phyloP scores from a whole-genome alignment of 2,888 invertebrate species.

The Onthophagus sagittarius region DNA sequence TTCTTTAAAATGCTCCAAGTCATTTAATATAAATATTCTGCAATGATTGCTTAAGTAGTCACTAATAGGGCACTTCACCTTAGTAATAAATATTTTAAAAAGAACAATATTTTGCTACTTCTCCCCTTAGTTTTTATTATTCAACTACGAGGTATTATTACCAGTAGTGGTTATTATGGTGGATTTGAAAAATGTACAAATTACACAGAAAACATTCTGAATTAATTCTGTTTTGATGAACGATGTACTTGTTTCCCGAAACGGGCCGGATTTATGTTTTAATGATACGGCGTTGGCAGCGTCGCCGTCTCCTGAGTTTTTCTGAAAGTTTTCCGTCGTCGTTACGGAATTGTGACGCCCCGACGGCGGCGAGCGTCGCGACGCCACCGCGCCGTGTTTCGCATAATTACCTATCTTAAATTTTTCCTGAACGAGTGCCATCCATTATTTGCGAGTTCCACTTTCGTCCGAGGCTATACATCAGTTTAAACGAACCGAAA shows the following conservation, averaged over 20 bases:
- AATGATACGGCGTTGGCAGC: background rate
- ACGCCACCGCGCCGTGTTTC: background rate
- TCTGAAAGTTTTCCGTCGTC: slow-evolving; percentile 3
- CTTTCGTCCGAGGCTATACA: background rate
- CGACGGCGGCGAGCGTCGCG: background rate
- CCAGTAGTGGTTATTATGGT: slow-evolving; percentile 4
- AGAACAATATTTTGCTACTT: background rate
- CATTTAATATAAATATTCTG: no score
- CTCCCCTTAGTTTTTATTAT: background rate
- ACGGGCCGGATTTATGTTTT: slow-evolving; percentile 11
- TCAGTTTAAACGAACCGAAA: background rate
- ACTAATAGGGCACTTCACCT: no score
- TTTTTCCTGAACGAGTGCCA: background rate
- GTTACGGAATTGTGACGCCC: background rate
- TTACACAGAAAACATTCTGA: slow-evolving; percentile 9
- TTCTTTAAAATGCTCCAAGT: no score
- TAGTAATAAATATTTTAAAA: background rate
- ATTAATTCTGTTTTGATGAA: background rate
- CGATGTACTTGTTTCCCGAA: slow-evolving; percentile 9
- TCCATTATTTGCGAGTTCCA: background rate
- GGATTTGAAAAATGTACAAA: slow-evolving; percentile 4
- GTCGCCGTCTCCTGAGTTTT: background rate
- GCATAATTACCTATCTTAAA: background rate
- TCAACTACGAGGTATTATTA: background rate
- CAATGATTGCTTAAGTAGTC: no score